Percentiles rank a stretch among this genome's conserved stretches.
Conservation (phyloP, 2,113 vertebrate species). For the Chionis minor region DNA sequence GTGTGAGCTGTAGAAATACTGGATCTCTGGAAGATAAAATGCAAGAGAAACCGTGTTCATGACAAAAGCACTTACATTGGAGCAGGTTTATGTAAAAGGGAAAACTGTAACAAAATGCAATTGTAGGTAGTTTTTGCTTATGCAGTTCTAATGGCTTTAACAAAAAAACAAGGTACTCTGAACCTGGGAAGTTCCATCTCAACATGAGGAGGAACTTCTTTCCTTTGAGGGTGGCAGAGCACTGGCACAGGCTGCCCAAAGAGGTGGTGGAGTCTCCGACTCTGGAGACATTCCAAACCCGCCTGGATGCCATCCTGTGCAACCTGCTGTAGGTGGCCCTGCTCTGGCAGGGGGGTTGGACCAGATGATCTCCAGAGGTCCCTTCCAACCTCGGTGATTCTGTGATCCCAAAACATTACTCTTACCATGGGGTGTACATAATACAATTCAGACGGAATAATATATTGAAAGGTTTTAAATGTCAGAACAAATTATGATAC, state of each 20-base stretch:
- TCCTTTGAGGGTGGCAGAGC: too few species aligned
- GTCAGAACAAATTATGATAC: neutral
- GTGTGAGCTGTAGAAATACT: neutral
- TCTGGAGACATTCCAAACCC: too few species aligned
- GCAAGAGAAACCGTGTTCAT: neutral
- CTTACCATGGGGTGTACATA: neutral
- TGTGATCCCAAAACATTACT: neutral
- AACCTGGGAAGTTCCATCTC: too few species aligned
- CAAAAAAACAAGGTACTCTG: neutral
- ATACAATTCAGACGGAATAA: neutral
- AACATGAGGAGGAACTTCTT: too few species aligned
- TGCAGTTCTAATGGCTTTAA: neutral
- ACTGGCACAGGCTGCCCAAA: too few species aligned
- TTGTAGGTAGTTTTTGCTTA: neutral
- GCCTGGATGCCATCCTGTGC: too few species aligned
- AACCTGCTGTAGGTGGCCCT: too few species aligned
- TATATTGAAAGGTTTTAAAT: neutral
- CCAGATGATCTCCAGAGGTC: too few species aligned
- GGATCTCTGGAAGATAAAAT: neutral
- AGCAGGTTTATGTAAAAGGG: neutral
- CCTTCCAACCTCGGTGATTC: too few species aligned
- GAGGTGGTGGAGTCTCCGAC: too few species aligned
- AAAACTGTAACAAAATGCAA: neutral
- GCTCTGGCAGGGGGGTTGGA: too few species aligned
- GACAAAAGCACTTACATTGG: neutral